phyloP scores from a whole-genome alignment of 2,888 invertebrate genomes.

The Pemphredon lugubris region DNA sequence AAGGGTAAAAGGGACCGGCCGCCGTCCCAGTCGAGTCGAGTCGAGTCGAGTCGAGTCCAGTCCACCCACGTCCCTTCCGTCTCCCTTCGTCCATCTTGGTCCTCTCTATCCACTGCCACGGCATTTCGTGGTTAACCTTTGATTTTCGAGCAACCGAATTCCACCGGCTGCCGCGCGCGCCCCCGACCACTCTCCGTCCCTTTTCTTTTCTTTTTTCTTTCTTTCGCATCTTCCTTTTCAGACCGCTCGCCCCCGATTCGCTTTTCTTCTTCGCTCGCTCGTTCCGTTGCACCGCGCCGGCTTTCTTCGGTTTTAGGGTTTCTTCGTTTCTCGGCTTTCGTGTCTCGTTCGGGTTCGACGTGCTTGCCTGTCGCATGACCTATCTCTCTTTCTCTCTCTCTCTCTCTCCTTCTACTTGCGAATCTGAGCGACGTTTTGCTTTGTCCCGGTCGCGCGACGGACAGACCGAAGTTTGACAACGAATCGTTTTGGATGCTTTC shows the following conservation, averaged over 20 bases:
- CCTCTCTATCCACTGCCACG: conserved; percentile 28
- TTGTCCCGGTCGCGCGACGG: conserved; percentile 23
- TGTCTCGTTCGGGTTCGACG: conserved; percentile 1
- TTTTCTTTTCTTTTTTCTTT: conserved; percentile 3
- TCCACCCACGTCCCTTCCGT: conserved; percentile 13
- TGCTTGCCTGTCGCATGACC: no score
- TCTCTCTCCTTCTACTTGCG: conserved; percentile 1
- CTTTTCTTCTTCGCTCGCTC: conserved; percentile 21
- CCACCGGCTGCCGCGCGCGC: conserved; percentile 21
- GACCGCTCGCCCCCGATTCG: neutral
- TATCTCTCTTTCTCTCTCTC: no score
- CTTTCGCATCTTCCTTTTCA: neutral
- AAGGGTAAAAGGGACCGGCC: conserved; percentile 60
- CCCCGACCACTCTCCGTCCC: neutral
- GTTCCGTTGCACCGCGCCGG: conserved; percentile 25
- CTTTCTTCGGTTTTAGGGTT: conserved; percentile 5
- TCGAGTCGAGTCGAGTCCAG: no score
- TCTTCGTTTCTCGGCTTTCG: neutral
- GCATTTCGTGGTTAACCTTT: conserved; percentile 66
- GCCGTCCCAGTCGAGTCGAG: conserved; percentile 2
- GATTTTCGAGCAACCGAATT: conserved; percentile 59
- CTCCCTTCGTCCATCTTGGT: conserved; percentile 2
- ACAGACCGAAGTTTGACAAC: conserved; percentile 35
- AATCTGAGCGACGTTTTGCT: conserved; percentile 18
- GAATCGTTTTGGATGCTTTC: conserved; percentile 33